Base-by-base conservation (phyloP, 2,888 invertebrate genomes). In the Sthenelais limicola region DNA sequence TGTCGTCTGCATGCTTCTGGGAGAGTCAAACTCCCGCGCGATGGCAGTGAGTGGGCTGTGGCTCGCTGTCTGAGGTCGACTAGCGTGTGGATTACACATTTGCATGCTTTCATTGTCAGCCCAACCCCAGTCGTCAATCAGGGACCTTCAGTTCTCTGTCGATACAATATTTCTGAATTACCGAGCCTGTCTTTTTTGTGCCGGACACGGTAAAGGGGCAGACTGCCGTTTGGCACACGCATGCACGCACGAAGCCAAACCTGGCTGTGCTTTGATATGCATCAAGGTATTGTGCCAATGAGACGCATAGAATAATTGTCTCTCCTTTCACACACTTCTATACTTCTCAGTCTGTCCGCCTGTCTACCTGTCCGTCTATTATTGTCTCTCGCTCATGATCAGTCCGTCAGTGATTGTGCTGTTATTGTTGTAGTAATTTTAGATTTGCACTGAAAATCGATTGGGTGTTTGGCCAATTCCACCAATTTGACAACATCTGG, bases 31-130 rank as follows among this genome's bases (percentile, higher is more conserved):
- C 43, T 9, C 43, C 9, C 43, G 18, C 43, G 43, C 43, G 18
- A 9, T 12, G 9, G 43, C 43, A 18, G 12, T 12, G 12, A 43
- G 12, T 9, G 12, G 18, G 18, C 12, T 15, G 43, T 15, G 43
- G 43, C 12, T 15, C 32, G 33, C 4, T 1, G n/a, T 3, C 56
- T 9, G 3, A 32, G 32, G 18, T 32, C 9, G 33, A 32, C 33
- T 62, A 62, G 62, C 62, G 62, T 62, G 62, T 62, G 38, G 43
- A 62, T 62, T 62, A 62, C 62, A 62, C 62, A 62, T 62, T 62
- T 62, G 62, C 62, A 62, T 62, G 62, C 62, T 35, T 35, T 26
- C 21, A 62, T 62, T 62, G 62, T 62, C 32, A 35, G 56, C 56
- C 38, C n/a, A 24, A 43, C 38, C 38, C 62, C 24, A 1, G 28